Evolutionary conservation across 2,888 invertebrate species (phyloP), one percentile per base, ranked within the genome.

Genomic region (Heliconius erato): DNA sequence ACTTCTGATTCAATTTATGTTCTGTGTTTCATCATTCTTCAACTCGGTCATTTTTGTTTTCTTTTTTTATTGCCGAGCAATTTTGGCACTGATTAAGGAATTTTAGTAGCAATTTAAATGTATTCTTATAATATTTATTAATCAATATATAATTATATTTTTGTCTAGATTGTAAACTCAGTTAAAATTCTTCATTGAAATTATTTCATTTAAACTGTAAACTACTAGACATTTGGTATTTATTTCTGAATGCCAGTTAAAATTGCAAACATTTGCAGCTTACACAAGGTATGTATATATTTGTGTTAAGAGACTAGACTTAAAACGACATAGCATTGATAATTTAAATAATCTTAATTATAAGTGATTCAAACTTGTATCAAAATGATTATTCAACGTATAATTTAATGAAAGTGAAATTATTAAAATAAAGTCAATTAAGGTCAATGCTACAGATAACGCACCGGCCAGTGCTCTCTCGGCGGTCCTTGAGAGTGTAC

Each of bases 11-110:
- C 76, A 82, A 72, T 44, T 44, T 26, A 16, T 44, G 26, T 19
- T 72, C 14, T 72, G 7, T 54, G 23, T 84, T 82, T 79, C 84
- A 80, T 84, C 84, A 84, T 63, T 49, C 4, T 67, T 67, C 16
- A 67, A n/a, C 16, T 72, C 26, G n/a, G 14, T 19, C 16, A 16
- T n/a, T 72, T 5, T 44, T 44, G 44, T 44, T 72, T 28, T 44
- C 6, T 67, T 28, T n/a, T 63, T 23, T 63, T 63, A n/a, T 23
- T 63, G 9, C 2, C 44, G 14, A 49, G 44, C 44, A 14, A 49
- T 14, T 49, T 54, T 23, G 23, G 3, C 63, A 63, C 63, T n/a
- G 11, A n/a, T 63, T 63, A 63, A n/a, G 4, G 23, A 11, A 11
- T 11, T 63, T 63, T 63, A n/a, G 11, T n/a, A n/a, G 3, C n/a